phyloP scores from a whole-genome alignment of 2,888 invertebrate species.

The Elegia similella region DNA sequence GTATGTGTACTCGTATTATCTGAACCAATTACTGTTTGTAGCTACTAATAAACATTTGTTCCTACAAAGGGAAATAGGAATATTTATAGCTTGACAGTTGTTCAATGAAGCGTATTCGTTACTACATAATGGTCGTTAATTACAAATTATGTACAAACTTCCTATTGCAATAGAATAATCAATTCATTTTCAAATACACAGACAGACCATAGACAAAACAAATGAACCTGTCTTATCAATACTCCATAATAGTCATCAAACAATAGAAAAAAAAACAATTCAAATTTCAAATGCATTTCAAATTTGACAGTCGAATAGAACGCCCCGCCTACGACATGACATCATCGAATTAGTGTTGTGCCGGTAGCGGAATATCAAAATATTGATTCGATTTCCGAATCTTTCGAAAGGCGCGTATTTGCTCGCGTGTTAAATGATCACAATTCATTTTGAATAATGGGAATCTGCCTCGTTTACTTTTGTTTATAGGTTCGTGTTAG shows the following conservation, averaged over 20 bases:
- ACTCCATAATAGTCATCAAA: neutral
- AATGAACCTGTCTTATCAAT: neutral
- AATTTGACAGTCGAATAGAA: slow-evolving; percentile 44
- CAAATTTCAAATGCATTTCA: slow-evolving; percentile 18
- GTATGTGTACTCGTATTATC: no score
- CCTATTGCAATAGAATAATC: neutral
- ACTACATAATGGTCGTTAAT: neutral
- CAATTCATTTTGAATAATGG: slow-evolving; percentile 69
- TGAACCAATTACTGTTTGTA: no score
- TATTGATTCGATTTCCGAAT: slow-evolving; percentile 50
- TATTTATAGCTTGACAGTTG: neutral
- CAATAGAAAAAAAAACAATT: slow-evolving; percentile 9
- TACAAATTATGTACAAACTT: neutral
- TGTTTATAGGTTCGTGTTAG: slow-evolving; percentile 68
- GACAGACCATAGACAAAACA: neutral
- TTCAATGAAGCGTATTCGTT: neutral
- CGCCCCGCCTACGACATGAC: slow-evolving; percentile 46
- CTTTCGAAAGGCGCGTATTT: slow-evolving; percentile 39
- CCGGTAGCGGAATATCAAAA: slow-evolving; percentile 40
- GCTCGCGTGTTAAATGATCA: slow-evolving; percentile 68
- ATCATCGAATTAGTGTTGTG: slow-evolving; percentile 52
- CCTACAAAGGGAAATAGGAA: neutral
- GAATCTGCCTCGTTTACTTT: slow-evolving; percentile 67
- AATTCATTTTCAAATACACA: neutral
- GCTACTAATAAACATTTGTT: no score